Evolutionary conservation across 2,888 invertebrate genomes (phyloP).

Genomic region (Meteorus cinctellus): DNA sequence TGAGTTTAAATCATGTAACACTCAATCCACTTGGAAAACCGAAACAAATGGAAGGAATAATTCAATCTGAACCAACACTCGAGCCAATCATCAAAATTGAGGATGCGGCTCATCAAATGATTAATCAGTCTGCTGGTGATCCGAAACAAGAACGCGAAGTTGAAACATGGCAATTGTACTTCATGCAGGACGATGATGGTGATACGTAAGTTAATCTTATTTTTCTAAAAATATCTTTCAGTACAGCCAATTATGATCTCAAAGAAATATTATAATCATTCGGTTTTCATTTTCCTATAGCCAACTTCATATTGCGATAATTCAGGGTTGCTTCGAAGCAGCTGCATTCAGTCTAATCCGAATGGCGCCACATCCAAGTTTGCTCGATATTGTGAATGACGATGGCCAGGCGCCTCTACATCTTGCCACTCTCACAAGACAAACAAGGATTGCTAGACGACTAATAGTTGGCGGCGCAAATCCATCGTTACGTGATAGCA

Average conservation of each 20-base stretch:
- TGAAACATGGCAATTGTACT: constrained; percentile 79
- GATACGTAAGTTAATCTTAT: constrained; percentile 84
- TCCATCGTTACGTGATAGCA: constrained; percentile 77
- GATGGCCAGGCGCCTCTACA: constrained; percentile 89
- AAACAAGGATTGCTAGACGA: constrained; percentile 83
- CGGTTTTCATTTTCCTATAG: constrained; percentile 74
- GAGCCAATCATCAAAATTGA: constrained; percentile 55
- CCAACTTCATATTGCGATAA: constrained; percentile 89
- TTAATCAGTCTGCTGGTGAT: not conserved
- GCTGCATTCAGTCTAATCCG: constrained; percentile 84
- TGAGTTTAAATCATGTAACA: constrained; percentile 74
- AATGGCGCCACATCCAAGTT: constrained; percentile 84
- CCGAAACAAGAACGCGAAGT: not conserved
- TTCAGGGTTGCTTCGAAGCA: constrained; percentile 83
- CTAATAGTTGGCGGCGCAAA: constrained; percentile 87
- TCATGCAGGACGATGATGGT: constrained; percentile 87
- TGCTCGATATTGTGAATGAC: constrained; percentile 88
- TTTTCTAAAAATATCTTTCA: constrained; percentile 10
- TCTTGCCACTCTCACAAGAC: constrained; percentile 86
- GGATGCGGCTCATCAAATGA: not conserved
- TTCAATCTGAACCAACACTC: constrained; percentile 56
- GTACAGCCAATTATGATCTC: not conserved
- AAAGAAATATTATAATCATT: not conserved
- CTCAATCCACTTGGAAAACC: constrained; percentile 61
- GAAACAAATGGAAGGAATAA: constrained; percentile 43